These are phyloP conservation scores for Aphidius ervi DNA, from an alignment of 1,140 invertebrate genomes.

Conservation along the genomic window DNA sequence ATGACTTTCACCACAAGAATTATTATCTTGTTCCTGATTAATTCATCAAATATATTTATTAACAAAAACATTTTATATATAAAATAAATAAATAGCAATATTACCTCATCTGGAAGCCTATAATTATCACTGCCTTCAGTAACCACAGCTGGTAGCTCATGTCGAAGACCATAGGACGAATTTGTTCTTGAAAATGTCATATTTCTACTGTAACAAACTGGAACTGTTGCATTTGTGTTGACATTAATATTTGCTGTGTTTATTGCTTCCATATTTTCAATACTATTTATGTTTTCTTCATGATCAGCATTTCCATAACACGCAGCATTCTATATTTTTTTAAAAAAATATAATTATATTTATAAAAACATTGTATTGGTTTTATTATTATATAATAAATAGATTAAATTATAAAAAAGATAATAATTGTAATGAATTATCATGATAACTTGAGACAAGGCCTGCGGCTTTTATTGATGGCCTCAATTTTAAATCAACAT, in stretches of 20 bases:
- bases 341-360: constrained; percentile 31
- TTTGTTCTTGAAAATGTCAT: constrained; percentile 61
- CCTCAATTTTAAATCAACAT: too few species aligned
- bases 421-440: too few species aligned
- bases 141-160: constrained; percentile 60
- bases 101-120: constrained; percentile 48
- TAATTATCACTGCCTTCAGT: constrained; percentile 58
- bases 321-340: constrained; percentile 43
- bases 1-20: constrained; percentile 64
- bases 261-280: constrained; percentile 44
- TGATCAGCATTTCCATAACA: constrained; percentile 51
- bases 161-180: constrained; percentile 47
- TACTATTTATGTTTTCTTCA: constrained; percentile 44
- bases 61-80: neutral
- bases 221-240: constrained; percentile 39
- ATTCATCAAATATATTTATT: neutral
- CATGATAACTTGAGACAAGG: too few species aligned
- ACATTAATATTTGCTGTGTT: constrained; percentile 32
- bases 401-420: neutral
- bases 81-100: constrained; percentile 9
- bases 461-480: too few species aligned
- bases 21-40: constrained; percentile 54
- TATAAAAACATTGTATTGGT: constrained; percentile 6
- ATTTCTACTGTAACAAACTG: constrained; percentile 53
- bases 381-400: neutral